Evolutionary conservation across 2,797 vertebrate genomes (phyloP).

Genomic region (Thripadectes ignobilis): DNA sequence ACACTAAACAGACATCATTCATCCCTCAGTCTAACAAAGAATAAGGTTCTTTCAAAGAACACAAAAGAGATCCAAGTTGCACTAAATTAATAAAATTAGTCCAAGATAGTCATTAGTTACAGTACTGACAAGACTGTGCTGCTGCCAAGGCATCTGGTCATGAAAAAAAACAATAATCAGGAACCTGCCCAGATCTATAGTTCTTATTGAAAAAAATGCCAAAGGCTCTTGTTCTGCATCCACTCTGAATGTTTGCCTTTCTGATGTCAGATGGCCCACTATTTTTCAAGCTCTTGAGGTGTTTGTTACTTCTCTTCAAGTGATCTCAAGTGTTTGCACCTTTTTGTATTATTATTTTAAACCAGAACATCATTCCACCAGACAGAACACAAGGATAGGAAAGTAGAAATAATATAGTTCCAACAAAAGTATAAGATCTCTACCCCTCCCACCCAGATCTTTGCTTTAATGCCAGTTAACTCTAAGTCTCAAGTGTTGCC

Average conservation of each 20-base stretch:
- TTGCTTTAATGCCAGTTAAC: background rate
- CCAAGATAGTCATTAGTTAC: background rate
- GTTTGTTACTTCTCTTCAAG: background rate
- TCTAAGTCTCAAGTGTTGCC: background rate
- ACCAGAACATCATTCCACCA: background rate
- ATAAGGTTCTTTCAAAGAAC: background rate
- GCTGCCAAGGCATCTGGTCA: background rate
- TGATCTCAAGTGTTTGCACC: background rate
- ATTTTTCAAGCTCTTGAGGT: background rate
- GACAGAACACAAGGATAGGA: background rate
- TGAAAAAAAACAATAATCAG: background rate
- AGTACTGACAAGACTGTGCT: background rate
- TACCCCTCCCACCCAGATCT: background rate
- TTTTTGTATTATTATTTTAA: background rate
- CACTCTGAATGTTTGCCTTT: background rate
- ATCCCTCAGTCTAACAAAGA: background rate
- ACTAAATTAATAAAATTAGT: background rate
- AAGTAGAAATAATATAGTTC: background rate
- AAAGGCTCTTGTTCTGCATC: background rate
- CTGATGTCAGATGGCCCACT: background rate
- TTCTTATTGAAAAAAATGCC: background rate
- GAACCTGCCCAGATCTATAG: background rate
- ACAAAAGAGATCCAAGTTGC: background rate
- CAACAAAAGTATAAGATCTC: background rate
- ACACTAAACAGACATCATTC: background rate